Evolutionary conservation across 2,888 invertebrate species (phyloP), one percentile per base, ranked within the genome.

Genomic region (Drosophila pullipes): DNA sequence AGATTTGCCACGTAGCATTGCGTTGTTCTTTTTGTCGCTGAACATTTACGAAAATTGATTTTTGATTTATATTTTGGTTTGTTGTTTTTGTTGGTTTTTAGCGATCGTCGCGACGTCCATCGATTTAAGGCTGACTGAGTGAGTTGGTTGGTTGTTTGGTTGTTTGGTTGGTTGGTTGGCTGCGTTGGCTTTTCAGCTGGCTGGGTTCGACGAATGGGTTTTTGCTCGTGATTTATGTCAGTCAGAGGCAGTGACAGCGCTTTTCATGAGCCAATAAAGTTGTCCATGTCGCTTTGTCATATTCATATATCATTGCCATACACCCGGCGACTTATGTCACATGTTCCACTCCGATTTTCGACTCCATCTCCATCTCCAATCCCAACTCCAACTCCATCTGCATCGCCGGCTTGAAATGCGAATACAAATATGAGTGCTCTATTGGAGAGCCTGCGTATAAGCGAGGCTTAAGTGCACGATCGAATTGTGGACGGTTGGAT

Each of bases 241-340:
- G 85, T 85, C 86, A 85, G 83, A 77, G 83, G 78, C 86, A 88
- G 90, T 88, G 87, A 87, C 87, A 87, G 89, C 85, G 90, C 86
- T 88, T 88, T 90, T 88, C 90, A 90, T 88, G 87, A 88, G 90
- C 87, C 90, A 88, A 88, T 88, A 88, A 88, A 88, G 87, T 90
- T 88, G 87, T 90, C 87, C 77, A 83, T 83, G 87, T 82, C 86
- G 87, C 86, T 85, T 88, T 90, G 87, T 88, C 90, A 90, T 88
- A 88, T 83, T 85, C 90, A 90, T 90, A 88, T 88, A 88, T 88
- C 89, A 88, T 82, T 80, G 80, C 87, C 78, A 79, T 84, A 76
- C 81, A 81, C 83, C 84, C 84, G 84, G 85, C 82, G 62, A 89
- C 86, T 86, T 86, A 86, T 86, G 86, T 89, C 86, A 86, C 76